phyloP scores from a whole-genome alignment of 2,888 invertebrate genomes.

The Drosophila barbarae region DNA sequence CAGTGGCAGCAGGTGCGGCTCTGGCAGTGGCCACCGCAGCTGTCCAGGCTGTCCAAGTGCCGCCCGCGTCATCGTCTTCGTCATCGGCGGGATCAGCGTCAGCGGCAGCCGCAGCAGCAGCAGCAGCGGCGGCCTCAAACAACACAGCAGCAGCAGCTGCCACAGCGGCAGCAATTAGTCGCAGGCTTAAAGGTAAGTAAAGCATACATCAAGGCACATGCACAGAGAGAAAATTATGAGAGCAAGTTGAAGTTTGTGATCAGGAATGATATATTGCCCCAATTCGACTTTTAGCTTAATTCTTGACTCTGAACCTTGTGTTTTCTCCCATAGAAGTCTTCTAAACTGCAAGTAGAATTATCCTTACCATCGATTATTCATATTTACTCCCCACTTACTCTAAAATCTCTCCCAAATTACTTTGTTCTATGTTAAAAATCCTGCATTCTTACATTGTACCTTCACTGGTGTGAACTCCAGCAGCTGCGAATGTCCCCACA shows the following conservation, averaged over 20 bases:
- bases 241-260: not conserved
- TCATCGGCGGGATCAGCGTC: conserved; percentile 51
- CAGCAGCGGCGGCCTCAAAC: conserved; percentile 36
- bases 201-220: conserved; percentile 42
- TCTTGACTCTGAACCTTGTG: not conserved
- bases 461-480: conserved; percentile 61
- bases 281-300: not conserved
- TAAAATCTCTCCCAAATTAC: not conserved
- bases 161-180: conserved; percentile 60
- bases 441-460: not conserved
- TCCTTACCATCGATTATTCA: too few species aligned
- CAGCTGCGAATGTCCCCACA: conserved; percentile 48
- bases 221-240: conserved; percentile 1
- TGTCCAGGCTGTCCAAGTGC: conserved; percentile 46
- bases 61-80: conserved; percentile 59
- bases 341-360: not conserved
- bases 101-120: conserved; percentile 66
- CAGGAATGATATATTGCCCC: too few species aligned
- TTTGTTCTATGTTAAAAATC: not conserved
- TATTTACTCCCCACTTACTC: too few species aligned
- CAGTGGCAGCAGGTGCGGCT: conserved; percentile 56
- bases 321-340: not conserved
- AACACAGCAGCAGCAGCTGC: conserved; percentile 47
- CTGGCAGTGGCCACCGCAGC: conserved; percentile 63
- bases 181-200: conserved; percentile 63